phyloP scores from a whole-genome alignment of 92 coral and sea anemone genomes.

The Zoanthus sociatus region DNA sequence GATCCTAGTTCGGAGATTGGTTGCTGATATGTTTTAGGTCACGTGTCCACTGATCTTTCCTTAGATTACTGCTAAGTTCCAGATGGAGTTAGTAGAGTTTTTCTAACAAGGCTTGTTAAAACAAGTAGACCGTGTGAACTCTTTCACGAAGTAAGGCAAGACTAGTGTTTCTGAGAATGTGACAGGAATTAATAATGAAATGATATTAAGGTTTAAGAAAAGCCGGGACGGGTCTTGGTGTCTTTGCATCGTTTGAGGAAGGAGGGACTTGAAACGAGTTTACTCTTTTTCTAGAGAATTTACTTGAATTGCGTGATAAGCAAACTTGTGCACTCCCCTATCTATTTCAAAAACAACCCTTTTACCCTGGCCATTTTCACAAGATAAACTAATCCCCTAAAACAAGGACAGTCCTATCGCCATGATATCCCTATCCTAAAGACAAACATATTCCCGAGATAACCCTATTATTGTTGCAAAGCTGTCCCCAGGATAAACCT shows the following conservation, averaged over 20 bases:
- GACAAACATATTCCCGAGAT: no score
- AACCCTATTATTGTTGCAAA: no score
- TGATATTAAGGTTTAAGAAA: constrained; percentile 4
- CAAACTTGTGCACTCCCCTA: neutral
- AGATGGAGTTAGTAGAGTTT: neutral
- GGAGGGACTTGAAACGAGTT: neutral
- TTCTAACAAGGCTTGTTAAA: neutral
- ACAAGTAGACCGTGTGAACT: neutral
- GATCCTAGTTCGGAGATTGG: no score
- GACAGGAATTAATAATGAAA: neutral
- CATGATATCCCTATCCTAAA: no score
- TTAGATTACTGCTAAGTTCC: constrained; percentile 1
- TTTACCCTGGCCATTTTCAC: no score
- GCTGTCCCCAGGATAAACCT: no score
- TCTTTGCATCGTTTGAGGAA: neutral
- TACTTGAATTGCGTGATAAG: neutral
- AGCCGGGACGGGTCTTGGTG: constrained; percentile 12
- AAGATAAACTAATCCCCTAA: no score
- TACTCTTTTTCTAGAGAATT: neutral
- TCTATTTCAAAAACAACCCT: no score
- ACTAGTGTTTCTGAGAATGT: neutral
- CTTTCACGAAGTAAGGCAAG: constrained; percentile 1
- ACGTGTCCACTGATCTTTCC: no score
- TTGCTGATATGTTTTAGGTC: no score
- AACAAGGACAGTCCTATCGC: no score